phyloP scores from a whole-genome alignment of 2,888 invertebrate genomes.

The Anthrax anthrax region DNA sequence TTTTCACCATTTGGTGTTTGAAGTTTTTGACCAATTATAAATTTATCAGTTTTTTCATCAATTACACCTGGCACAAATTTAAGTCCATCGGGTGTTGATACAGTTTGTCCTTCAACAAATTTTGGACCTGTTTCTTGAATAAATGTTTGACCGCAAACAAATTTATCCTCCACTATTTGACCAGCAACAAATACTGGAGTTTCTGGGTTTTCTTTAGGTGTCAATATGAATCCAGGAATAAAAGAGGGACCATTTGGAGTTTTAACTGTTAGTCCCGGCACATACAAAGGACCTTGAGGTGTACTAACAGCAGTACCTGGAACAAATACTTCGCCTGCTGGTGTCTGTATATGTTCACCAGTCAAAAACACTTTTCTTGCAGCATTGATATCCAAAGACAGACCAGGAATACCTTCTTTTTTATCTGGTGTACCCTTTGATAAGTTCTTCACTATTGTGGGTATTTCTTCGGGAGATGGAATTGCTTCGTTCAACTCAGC shows the following conservation, averaged over 20 bases:
- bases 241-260: conserved; percentile 52
- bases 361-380: conserved; percentile 49
- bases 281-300: conserved; percentile 50
- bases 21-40: conserved; percentile 48
- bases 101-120: conserved; percentile 48
- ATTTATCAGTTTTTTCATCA: conserved; percentile 36
- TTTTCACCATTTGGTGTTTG: conserved; percentile 37
- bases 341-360: conserved; percentile 57
- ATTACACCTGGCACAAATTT: conserved; percentile 48
- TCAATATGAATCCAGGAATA: conserved; percentile 44
- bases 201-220: conserved; percentile 30
- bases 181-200: conserved; percentile 55
- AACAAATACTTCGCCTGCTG: conserved; percentile 53
- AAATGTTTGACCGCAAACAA: conserved; percentile 49
- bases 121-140: conserved; percentile 42
- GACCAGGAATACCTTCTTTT: conserved; percentile 44
- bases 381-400: conserved; percentile 49
- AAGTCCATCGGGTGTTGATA: conserved; percentile 44
- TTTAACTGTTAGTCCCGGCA: conserved; percentile 57
- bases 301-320: conserved; percentile 62
- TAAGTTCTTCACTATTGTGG: conserved; percentile 46
- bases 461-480: conserved; percentile 48
- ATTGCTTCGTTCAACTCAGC: conserved; percentile 26
- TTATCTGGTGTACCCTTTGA: conserved; percentile 39
- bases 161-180: conserved; percentile 47